Percentiles rank a stretch among this genome's conserved stretches.
phyloP scores from a whole-genome alignment of 2,797 vertebrate species.

The Hoplostethus atlanticus region DNA sequence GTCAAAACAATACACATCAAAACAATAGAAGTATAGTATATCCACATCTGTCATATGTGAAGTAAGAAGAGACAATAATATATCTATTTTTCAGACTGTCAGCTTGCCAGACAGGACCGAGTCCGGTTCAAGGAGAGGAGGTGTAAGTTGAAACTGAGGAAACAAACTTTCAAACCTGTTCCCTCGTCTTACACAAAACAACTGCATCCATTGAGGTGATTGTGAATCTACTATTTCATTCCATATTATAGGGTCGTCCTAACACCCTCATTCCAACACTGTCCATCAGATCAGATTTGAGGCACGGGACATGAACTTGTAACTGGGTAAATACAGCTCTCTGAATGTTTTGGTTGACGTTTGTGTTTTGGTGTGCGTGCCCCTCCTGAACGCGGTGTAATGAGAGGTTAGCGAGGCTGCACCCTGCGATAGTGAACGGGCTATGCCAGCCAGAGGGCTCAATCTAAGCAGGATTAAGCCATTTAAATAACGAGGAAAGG shows the following conservation, averaged over 20 bases:
- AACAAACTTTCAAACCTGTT: background rate
- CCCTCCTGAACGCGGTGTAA: background rate
- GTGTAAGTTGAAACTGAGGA: background rate
- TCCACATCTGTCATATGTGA: too few relatives aligned
- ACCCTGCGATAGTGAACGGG: slow-evolving; percentile 4
- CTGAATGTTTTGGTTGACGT: background rate
- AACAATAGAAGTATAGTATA: too few relatives aligned
- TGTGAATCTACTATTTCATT: background rate
- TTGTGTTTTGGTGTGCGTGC: slow-evolving; percentile 12
- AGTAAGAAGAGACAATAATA: too few relatives aligned
- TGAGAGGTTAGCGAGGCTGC: slow-evolving; percentile 40
- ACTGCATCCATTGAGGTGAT: background rate
- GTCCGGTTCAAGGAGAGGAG: background rate
- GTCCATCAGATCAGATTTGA: slow-evolving; percentile 2
- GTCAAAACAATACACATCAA: too few relatives aligned
- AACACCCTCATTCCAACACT: background rate
- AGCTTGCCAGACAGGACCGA: too few relatives aligned
- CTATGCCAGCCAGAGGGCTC: slow-evolving; percentile 39
- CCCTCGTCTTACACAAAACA: background rate
- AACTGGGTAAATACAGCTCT: slow-evolving; percentile 45
- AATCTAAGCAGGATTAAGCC: slow-evolving; percentile 67
- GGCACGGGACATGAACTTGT: background rate
- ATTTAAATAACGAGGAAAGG: slow-evolving; percentile 67
- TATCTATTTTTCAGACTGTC: too few relatives aligned
- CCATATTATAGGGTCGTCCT: background rate